Evolutionary conservation across 2,113 vertebrate species (phyloP), one percentile per base, ranked within the genome.

Genomic region (Oreochromis spilurus): DNA sequence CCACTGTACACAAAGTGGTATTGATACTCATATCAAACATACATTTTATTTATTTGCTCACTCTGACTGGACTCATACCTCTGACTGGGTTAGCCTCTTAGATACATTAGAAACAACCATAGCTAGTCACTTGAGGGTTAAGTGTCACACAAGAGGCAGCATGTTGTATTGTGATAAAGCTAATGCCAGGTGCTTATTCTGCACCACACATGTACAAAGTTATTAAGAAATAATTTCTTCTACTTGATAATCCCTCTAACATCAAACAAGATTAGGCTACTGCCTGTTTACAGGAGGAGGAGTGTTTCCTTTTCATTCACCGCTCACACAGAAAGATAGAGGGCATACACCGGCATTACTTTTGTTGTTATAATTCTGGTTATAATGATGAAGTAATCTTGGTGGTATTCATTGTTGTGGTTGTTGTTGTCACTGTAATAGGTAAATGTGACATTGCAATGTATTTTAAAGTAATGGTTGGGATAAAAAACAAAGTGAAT

Each of bases 311-410:
- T 70, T 81, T 70, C 2, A 14, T 31, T 31, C 50, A 21, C 24
- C 2, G 7, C 62, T 83, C 80, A 67, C 40, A 72, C 43, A 67
- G 58, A 82, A 84, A 62, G 72, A 62, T 34, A 79, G 34, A 78
- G 10, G 75, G 36, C 10, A 81, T 26, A 80, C 5, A 5, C n/a
- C 0, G 3, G 36, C 26, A 45, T 88, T 58, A 75, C 85, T 79
- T 84, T 88, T 79, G 40, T 80, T 82, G 24, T 91, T 90, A 77
- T 78, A 62, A 84, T 57, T 80, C 5, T 3, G 16, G 53, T 83
- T 45, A 85, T 89, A 75, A 81, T 86, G 82, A 89, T 40, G 75
- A 57, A 62, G 55, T 87, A 29, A 88, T 79, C 21, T 21, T n/a
- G 12, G 21, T 36, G 48, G 16, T 81, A 40, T 54, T 58, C 77